These are phyloP conservation scores for Sebastes elongatus DNA, from an alignment of 2,797 vertebrate genomes.

Conservation along the genomic window DNA sequence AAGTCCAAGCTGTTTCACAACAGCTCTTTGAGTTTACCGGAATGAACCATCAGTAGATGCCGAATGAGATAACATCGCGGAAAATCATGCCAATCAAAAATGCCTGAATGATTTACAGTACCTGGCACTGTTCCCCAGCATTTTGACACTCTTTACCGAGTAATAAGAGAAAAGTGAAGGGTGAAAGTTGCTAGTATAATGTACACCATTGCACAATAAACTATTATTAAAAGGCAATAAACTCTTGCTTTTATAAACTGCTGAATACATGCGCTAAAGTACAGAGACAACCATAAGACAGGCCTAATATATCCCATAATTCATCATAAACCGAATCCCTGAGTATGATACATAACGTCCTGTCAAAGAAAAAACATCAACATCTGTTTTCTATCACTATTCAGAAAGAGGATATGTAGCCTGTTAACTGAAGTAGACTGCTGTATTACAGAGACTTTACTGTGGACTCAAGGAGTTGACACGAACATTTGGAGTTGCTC, in stretches of 20 bases:
- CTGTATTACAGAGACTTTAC: background rate
- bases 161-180: background rate
- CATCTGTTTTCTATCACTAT: constrained; percentile 67
- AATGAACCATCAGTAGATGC: constrained; percentile 52
- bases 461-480: constrained; percentile 26
- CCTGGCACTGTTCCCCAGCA: constrained; percentile 4
- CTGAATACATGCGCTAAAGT: background rate
- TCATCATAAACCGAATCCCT: constrained; percentile 22
- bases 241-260: background rate
- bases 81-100: constrained; percentile 59
- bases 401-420: constrained; percentile 39
- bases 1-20: constrained; percentile 70
- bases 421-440: constrained; percentile 34
- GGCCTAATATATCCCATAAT: constrained; percentile 23
- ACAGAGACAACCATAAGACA: background rate
- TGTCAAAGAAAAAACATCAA: constrained; percentile 30
- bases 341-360: constrained; percentile 27
- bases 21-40: constrained; percentile 49
- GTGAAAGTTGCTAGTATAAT: background rate
- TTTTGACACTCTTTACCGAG: background rate
- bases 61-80: constrained; percentile 52
- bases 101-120: constrained; percentile 37
- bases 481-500: constrained; percentile 45
- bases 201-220: background rate
- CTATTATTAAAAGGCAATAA: background rate